phyloP scores from a whole-genome alignment of 2,797 vertebrate genomes.

The Falco peregrinus region DNA sequence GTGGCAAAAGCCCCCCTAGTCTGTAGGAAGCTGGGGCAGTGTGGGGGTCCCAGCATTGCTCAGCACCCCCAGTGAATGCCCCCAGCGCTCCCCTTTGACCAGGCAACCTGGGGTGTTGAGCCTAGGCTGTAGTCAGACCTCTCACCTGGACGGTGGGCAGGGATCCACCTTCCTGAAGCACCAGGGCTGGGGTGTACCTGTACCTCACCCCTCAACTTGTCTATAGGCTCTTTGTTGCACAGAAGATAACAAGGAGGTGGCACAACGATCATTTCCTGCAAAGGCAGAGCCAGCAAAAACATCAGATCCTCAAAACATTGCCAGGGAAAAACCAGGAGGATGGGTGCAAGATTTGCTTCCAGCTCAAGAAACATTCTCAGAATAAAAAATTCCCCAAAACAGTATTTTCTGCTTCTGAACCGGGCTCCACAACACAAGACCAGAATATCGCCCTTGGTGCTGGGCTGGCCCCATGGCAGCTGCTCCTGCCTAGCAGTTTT shows the following conservation, averaged over 20 bases:
- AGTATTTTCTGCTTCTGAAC: not conserved
- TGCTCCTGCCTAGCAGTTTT: not conserved
- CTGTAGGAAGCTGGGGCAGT: rapidly evolving
- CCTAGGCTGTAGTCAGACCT: not conserved
- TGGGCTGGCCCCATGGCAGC: not conserved
- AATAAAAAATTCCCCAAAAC: not conserved
- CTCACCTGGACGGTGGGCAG: rapidly evolving
- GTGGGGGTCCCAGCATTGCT: rapidly evolving
- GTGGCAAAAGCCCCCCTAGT: not conserved
- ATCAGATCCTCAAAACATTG: not conserved
- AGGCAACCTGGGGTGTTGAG: not conserved
- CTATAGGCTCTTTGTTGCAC: not conserved
- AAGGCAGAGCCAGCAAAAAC: not conserved
- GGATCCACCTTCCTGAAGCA: not conserved
- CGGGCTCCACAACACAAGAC: not conserved
- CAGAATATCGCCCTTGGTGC: not conserved
- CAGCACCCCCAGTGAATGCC: not conserved
- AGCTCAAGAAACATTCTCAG: not conserved
- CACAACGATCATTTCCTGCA: rapidly evolving
- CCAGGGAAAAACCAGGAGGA: not conserved
- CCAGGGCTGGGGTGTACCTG: not conserved
- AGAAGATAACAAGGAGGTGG: not conserved
- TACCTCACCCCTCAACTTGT: not conserved
- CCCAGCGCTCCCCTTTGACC: too few species aligned
- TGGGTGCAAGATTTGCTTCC: not conserved